Base-by-base conservation (phyloP, 2,797 vertebrate species). In the Dipus sagitta region DNA sequence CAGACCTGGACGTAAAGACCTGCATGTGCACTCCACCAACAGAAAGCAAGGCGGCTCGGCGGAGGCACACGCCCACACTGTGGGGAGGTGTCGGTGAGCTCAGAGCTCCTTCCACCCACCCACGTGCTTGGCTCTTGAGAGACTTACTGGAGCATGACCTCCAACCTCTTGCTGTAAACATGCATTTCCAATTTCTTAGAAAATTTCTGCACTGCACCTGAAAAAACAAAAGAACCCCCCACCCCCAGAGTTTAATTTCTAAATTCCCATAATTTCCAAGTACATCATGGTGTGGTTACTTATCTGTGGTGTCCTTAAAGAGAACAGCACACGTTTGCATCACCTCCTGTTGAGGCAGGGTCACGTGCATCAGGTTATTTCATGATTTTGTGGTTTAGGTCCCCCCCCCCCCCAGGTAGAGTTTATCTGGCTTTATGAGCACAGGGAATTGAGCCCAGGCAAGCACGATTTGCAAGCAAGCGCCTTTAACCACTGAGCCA, bases 81-180 rank as follows among this genome's bases (percentile, higher is more conserved):
- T 2, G 13, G 1, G 21, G 23, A 4, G 8, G 34, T 32, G 54
- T 14, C 24, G 5, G 0, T 62, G 3, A 52, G 21, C 6, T 20
- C 54, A 26, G 20, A 42, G 15, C 47, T 34, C 20, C 60, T 11
- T 3, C 58, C 9, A 0, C 3, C 1, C 14, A 0, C 24, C 32
- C 9, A 0, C 21, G 1, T 7, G 17, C 11, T 23, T 4, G 6
- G 13, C 65, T 7, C 18, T 4, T 1, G 15, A 20, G 15, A 20
- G 26, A 98, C 99, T 99, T 98, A 99, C 99, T 99, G 99, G 68
- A 99, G 98, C 99, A 99, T 99, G 92, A 99, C 98, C 89, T 98
- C 99, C 97, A 99, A 96, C 74, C 99, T 98, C 97, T 99, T 99
- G 80, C 98, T 97, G 23, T 99, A 99, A 54, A 99, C 95, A 0